Conservation (phyloP, 2,113 vertebrate genomes). For the Ploceus nigricollis region DNA sequence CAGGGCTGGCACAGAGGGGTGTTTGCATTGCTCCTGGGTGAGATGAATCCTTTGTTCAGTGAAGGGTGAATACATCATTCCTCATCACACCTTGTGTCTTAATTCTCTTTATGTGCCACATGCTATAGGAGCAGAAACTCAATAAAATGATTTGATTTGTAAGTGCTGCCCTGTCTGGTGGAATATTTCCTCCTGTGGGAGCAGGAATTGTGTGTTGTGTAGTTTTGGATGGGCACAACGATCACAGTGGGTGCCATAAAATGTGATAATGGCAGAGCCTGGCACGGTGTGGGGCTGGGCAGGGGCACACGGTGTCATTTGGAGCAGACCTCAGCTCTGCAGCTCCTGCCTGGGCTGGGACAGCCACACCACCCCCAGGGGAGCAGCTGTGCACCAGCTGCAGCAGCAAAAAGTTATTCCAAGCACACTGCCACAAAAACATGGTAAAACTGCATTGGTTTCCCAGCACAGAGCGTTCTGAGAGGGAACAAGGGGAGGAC, state of each 20-base stretch:
- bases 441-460: not conserved
- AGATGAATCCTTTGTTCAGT: not conserved
- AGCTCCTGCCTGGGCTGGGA: not conserved
- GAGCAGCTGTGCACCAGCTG: not conserved
- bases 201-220: not conserved
- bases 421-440: not conserved
- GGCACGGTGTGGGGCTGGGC: not conserved
- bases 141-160: conserved; percentile 63
- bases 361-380: not conserved
- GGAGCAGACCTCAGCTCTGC: not conserved
- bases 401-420: not conserved
- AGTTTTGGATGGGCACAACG: not conserved
- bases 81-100: conserved; percentile 56
- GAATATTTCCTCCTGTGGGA: not conserved
- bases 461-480: not conserved
- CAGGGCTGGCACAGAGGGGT: not conserved
- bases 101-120: conserved; percentile 39
- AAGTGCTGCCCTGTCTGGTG: conserved; percentile 22
- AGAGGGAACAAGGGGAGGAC: not conserved
- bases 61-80: conserved; percentile 10
- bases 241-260: not conserved
- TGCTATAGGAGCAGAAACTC: conserved; percentile 30
- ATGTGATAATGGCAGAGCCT: not conserved
- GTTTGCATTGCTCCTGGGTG: not conserved
- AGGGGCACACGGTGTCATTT: fast-evolving